phyloP scores from a whole-genome alignment of 2,113 vertebrate species.

The Epinephelus cyanopodus region DNA sequence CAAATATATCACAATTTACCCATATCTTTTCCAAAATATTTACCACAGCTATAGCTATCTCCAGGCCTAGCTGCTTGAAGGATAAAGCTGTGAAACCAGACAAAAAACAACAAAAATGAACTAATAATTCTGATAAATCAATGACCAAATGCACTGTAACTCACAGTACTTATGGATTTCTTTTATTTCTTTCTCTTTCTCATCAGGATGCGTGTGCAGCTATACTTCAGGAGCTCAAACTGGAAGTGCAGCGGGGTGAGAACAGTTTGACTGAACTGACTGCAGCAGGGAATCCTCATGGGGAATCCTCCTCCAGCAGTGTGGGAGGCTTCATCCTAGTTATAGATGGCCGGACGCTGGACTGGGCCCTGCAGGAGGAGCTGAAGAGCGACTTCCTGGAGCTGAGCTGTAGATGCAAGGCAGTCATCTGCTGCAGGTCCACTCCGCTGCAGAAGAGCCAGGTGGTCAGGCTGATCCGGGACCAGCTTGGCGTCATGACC shows the following conservation, averaged over 20 bases:
- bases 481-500: constrained; percentile 88
- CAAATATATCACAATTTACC: neutral
- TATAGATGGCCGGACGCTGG: constrained; percentile 88
- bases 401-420: constrained; percentile 84
- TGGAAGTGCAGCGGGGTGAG: constrained; percentile 72
- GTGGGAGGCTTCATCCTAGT: constrained; percentile 79
- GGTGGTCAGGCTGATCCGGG: constrained; percentile 89
- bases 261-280: neutral
- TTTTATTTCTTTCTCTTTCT: too few species aligned
- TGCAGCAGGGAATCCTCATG: neutral
- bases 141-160: neutral
- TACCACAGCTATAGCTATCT: neutral
- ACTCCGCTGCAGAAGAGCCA: constrained; percentile 94
- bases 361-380: constrained; percentile 85
- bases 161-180: neutral
- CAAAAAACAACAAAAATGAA: neutral
- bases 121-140: neutral
- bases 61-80: neutral
- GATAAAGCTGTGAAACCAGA: neutral
- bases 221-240: constrained; percentile 83
- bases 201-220: constrained; percentile 88
- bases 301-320: neutral
- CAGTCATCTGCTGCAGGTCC: constrained; percentile 92
- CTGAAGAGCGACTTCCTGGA: constrained; percentile 87
- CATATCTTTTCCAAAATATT: neutral